A percentile compares a stretch with the other conserved stretches of the same genome.
These are phyloP conservation scores for Moxostoma hubbsi DNA, from an alignment of 2,797 vertebrate genomes.

Conservation along the genomic window DNA sequence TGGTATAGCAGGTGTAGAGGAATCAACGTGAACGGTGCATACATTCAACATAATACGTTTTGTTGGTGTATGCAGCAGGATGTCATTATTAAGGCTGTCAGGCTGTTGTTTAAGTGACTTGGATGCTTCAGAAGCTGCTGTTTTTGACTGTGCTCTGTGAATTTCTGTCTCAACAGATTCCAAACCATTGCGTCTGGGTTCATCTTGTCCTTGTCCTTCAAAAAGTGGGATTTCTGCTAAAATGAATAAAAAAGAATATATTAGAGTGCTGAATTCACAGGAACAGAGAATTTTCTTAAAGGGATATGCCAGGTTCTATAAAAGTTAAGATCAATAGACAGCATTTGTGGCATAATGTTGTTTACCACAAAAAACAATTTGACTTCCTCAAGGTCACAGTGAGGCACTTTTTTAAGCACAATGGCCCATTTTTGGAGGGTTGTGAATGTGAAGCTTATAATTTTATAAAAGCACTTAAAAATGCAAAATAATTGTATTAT, in stretches of 20 bases:
- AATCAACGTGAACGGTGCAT: slow-evolving; percentile 8
- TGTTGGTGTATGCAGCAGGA: slow-evolving; percentile 27
- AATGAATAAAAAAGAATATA: not conserved
- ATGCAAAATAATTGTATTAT: too few relatives aligned
- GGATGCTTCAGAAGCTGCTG: slow-evolving; percentile 20
- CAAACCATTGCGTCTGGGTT: slow-evolving; percentile 20
- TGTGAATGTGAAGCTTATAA: too few relatives aligned
- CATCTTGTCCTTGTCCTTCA: slow-evolving; percentile 18
- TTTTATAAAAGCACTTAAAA: too few relatives aligned
- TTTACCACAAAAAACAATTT: too few relatives aligned
- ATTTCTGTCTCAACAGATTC: slow-evolving; percentile 9
- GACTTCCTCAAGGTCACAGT: too few relatives aligned
- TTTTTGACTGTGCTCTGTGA: slow-evolving; percentile 19
- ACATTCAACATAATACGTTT: slow-evolving; percentile 37
- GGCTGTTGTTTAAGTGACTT: slow-evolving; percentile 47
- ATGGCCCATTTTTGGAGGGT: too few relatives aligned
- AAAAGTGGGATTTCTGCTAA: slow-evolving; percentile 38
- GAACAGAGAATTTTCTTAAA: not conserved
- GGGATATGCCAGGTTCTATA: too few relatives aligned
- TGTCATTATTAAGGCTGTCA: slow-evolving; percentile 33
- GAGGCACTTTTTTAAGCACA: too few relatives aligned
- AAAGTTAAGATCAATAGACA: too few relatives aligned
- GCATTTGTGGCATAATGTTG: too few relatives aligned
- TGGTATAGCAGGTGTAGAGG: slow-evolving; percentile 16
- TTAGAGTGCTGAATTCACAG: not conserved